These are phyloP conservation scores for Sorex araneus DNA, from an alignment of 2,113 vertebrate species.

Conservation along the genomic window DNA sequence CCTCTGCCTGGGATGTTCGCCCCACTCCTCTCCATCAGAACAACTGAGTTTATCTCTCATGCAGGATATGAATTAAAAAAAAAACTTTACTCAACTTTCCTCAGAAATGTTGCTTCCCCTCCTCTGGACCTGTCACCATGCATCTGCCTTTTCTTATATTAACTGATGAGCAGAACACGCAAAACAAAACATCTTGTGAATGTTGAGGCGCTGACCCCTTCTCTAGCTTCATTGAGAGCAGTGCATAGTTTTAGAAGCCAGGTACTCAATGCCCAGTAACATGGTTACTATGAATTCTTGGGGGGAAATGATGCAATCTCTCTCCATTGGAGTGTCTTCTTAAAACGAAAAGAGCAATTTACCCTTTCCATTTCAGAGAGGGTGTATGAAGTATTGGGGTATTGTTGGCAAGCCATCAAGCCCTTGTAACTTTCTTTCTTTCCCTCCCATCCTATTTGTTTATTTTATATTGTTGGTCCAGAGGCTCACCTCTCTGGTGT, in stretches of 20 bases:
- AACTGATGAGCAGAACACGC: not conserved
- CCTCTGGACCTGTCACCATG: not conserved
- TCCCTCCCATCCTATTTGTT: not conserved
- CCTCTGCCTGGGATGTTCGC: not conserved
- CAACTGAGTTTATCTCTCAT: not conserved
- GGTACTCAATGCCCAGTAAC: too few species aligned
- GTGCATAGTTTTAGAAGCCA: not conserved
- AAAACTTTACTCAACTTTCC: not conserved
- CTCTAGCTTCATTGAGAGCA: not conserved
- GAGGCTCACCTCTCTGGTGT: not conserved
- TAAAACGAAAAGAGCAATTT: not conserved
- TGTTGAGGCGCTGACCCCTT: too few species aligned
- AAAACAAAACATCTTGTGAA: too few species aligned
- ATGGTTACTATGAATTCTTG: not conserved
- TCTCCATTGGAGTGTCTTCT: not conserved
- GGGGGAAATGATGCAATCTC: not conserved
- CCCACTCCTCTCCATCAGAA: not conserved
- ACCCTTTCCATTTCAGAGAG: not conserved
- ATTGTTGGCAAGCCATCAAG: not conserved
- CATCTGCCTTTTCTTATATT: not conserved
- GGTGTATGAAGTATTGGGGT: not conserved
- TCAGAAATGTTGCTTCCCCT: not conserved
- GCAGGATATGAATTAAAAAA: not conserved
- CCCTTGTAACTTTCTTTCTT: not conserved
- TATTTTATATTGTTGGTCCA: not conserved